Conservation (phyloP, 2,113 vertebrate species). For the Chlamydotis undulata region DNA sequence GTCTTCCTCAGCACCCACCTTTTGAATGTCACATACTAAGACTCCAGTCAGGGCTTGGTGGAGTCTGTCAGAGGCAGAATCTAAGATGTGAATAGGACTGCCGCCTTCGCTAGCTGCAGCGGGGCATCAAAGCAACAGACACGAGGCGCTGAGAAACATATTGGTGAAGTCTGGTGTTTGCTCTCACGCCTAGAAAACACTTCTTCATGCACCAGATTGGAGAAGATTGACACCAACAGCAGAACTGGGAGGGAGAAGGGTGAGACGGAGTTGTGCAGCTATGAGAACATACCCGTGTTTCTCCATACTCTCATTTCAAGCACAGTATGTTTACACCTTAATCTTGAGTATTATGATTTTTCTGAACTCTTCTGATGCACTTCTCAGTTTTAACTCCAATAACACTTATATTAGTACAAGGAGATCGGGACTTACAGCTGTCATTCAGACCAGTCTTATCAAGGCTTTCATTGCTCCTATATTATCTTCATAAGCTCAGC, state of each 20-base stretch:
- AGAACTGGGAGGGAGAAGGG: neutral
- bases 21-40: neutral
- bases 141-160: neutral
- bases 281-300: neutral
- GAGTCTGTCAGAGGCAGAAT: neutral
- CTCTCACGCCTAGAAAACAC: constrained; percentile 54
- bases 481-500: neutral
- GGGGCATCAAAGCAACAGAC: neutral
- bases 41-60: neutral
- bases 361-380: neutral
- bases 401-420: neutral
- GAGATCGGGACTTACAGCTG: neutral
- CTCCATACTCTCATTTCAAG: neutral
- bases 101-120: neutral
- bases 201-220: constrained; percentile 38
- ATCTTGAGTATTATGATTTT: neutral
- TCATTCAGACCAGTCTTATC: neutral
- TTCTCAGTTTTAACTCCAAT: neutral
- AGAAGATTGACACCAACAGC: neutral
- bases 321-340: neutral
- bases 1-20: neutral
- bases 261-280: neutral
- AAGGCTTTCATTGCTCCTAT: neutral
- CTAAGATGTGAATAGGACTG: neutral
- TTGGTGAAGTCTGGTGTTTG: constrained; percentile 59